Percentiles rank a stretch among this genome's conserved stretches.
Evolutionary conservation across 2,888 invertebrate genomes (phyloP).

Genomic region (Synanthedon formicaeformis): DNA sequence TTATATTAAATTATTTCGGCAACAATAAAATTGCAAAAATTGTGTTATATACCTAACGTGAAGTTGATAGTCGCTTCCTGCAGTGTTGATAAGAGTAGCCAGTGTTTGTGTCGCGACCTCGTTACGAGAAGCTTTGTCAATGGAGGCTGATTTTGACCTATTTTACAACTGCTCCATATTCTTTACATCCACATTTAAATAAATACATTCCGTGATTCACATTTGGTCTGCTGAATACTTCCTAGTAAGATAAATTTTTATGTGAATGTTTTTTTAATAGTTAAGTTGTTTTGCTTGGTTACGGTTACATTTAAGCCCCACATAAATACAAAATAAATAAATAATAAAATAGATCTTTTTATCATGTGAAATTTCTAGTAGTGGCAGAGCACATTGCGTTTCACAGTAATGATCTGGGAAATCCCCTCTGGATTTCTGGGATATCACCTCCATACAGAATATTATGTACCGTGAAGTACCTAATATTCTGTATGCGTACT

Average conservation of each 20-base stretch:
- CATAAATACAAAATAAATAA: no score
- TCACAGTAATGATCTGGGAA: no score
- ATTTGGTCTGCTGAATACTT: not conserved
- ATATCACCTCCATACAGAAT: no score
- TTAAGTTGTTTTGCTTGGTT: no score
- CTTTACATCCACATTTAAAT: not conserved
- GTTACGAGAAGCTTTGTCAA: conserved; percentile 56
- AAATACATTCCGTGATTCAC: not conserved
- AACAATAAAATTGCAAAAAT: conserved; percentile 62
- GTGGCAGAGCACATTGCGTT: no score
- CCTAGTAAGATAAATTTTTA: not conserved
- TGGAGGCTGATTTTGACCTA: conserved; percentile 66
- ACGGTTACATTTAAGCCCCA: no score
- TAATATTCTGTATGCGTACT: no score
- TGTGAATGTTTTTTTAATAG: no score
- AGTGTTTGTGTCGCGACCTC: conserved; percentile 55
- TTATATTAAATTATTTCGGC: conserved; percentile 58
- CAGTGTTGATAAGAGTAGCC: conserved; percentile 46
- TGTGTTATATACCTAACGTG: conserved; percentile 61
- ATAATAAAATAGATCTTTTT: no score
- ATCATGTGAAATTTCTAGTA: no score
- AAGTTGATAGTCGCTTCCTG: conserved; percentile 65
- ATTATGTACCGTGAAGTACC: no score
- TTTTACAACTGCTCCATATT: conserved; percentile 19
- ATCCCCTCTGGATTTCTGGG: no score